Conservation (phyloP, 2,113 vertebrate genomes). For the Burhinus oedicnemus region DNA sequence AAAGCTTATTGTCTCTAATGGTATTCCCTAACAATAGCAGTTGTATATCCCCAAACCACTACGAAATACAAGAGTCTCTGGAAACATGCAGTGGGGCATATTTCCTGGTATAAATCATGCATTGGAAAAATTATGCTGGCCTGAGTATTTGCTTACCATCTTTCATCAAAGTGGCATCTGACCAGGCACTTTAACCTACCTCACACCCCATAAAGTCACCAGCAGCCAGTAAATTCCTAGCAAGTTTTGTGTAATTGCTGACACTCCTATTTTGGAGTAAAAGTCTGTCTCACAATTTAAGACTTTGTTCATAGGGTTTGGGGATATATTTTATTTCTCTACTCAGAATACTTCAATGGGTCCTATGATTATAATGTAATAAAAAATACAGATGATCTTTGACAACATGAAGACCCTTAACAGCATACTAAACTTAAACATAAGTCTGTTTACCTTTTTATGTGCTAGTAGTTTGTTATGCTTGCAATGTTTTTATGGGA, state of each 20-base stretch:
- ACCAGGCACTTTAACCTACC: accelerated
- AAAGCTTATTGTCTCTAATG: not conserved
- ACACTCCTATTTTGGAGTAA: not conserved
- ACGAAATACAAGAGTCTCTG: not conserved
- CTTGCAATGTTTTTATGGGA: not conserved
- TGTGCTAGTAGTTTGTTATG: not conserved
- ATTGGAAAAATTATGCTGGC: not conserved
- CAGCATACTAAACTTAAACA: not conserved
- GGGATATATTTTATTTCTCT: not conserved
- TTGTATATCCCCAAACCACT: not conserved
- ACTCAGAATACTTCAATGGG: not conserved
- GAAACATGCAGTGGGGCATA: not conserved
- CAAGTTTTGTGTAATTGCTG: not conserved
- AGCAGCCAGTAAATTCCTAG: not conserved
- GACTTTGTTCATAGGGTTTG: not conserved
- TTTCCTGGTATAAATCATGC: not conserved
- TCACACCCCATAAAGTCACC: not conserved
- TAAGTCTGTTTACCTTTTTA: not conserved
- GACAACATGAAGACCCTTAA: not conserved
- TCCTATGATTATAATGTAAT: not conserved
- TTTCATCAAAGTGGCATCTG: not conserved
- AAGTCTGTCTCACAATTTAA: not conserved
- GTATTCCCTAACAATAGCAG: not conserved
- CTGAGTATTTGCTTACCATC: not conserved
- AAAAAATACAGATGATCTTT: not conserved